Evolutionary conservation across 2,113 vertebrate species (phyloP).

Genomic region (Rhinogobius similis): DNA sequence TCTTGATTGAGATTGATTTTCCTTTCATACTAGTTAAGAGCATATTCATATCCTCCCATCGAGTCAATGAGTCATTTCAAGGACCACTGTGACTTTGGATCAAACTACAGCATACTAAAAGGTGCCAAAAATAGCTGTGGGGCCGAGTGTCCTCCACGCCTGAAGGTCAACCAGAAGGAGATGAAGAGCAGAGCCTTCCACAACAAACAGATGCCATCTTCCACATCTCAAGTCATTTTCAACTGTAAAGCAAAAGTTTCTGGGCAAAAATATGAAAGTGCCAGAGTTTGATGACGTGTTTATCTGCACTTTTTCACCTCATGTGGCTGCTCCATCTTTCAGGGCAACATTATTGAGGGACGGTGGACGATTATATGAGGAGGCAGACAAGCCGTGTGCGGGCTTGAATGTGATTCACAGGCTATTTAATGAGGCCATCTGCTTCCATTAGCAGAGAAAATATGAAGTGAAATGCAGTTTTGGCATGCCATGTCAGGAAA

Average conservation of each 20-base stretch:
- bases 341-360: background rate
- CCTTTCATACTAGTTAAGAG: constrained; percentile 11
- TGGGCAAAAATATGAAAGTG: background rate
- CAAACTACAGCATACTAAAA: constrained; percentile 6
- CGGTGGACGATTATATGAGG: background rate
- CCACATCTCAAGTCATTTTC: background rate
- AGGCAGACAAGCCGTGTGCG: background rate
- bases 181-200: constrained; percentile 5
- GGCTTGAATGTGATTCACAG: background rate
- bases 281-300: background rate
- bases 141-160: background rate
- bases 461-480: background rate
- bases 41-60: background rate
- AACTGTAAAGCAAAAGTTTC: background rate
- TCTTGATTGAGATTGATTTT: background rate
- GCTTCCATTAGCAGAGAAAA: constrained; percentile 1
- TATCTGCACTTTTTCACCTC: background rate
- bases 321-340: background rate
- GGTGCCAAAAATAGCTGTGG: background rate
- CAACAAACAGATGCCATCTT: background rate
- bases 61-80: constrained; percentile 1
- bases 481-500: background rate
- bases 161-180: background rate
- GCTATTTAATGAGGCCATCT: constrained; percentile 6
- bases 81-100: background rate